Conservation (phyloP, 2,888 invertebrate species). For the Cantharis nigra region DNA sequence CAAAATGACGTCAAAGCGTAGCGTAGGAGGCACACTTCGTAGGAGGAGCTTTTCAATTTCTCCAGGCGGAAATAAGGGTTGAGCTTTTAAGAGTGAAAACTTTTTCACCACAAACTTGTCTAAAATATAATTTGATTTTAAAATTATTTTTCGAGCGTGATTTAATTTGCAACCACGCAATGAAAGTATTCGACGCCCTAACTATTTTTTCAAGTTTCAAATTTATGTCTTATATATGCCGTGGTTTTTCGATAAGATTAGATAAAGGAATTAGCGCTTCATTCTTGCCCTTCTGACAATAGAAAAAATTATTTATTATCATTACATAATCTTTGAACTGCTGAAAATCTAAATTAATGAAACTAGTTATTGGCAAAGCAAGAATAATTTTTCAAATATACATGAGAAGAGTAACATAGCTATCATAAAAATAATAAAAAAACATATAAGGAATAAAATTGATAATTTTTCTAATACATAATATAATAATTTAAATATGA, state of each 20-base stretch:
- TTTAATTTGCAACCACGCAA: not conserved
- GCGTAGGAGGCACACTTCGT: conserved; percentile 41
- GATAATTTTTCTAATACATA: no score
- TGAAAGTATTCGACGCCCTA: not conserved
- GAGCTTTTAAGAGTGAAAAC: conserved; percentile 16
- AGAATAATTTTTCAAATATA: no score
- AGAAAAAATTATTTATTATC: not conserved
- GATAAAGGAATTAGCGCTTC: not conserved
- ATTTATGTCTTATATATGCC: not conserved
- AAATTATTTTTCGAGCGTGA: conserved; percentile 7
- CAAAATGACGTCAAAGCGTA: conserved; percentile 47
- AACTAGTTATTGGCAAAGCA: not conserved
- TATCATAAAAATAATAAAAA: no score
- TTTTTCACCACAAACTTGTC: not conserved
- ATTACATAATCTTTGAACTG: not conserved
- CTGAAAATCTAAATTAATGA: not conserved
- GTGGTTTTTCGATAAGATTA: not conserved
- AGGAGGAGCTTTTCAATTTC: conserved; percentile 41
- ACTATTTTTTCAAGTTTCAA: not conserved
- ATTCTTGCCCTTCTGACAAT: not conserved
- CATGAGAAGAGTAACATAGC: no score
- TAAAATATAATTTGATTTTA: conserved; percentile 19
- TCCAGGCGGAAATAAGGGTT: conserved; percentile 27
- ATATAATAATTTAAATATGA: not conserved
- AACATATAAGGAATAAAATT: no score